These are phyloP conservation scores for Masnerella sp. DNA, from an alignment of 2,888 invertebrate genomes.

Conservation along the genomic window DNA sequence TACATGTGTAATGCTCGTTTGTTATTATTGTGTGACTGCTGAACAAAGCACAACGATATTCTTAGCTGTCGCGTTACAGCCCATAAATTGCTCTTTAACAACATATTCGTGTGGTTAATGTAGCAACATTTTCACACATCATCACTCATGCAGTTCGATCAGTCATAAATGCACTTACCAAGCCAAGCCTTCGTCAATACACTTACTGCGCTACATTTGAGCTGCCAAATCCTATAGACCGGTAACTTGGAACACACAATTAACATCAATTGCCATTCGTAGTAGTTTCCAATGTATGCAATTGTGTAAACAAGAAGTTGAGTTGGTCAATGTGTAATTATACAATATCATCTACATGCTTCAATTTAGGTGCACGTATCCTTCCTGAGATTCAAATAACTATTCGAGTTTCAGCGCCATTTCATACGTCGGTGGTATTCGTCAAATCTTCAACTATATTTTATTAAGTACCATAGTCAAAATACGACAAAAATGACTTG, in stretches of 20 bases:
- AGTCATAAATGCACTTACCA: conserved; percentile 53
- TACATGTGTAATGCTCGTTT: too few relatives aligned
- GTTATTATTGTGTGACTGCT: too few relatives aligned
- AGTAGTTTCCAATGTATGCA: conserved; percentile 34
- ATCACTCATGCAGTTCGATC: conserved; percentile 49
- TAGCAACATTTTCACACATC: conserved; percentile 50
- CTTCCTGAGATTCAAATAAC: conserved; percentile 25
- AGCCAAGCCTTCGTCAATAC: conserved; percentile 41
- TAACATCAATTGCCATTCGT: conserved; percentile 54
- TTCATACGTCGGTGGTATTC: conserved; percentile 19
- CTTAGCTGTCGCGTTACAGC: conserved; percentile 20
- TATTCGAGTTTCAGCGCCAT: conserved; percentile 15
- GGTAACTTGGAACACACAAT: conserved; percentile 49
- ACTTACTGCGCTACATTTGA: conserved; percentile 39
- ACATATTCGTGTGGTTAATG: conserved; percentile 44
- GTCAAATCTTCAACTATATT: conserved; percentile 21
- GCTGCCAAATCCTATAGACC: conserved; percentile 49
- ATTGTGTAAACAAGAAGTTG: conserved; percentile 45
- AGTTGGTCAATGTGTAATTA: conserved; percentile 40
- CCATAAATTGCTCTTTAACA: conserved; percentile 38
- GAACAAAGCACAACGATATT: too few relatives aligned
- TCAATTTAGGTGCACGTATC: conserved; percentile 36
- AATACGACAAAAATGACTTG: neutral
- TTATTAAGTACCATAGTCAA: conserved; percentile 9
- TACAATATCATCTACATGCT: conserved; percentile 47